Percentiles rank a stretch among this genome's conserved stretches.
phyloP scores from a whole-genome alignment of 2,888 invertebrate species.

The Cephus pulcher region DNA sequence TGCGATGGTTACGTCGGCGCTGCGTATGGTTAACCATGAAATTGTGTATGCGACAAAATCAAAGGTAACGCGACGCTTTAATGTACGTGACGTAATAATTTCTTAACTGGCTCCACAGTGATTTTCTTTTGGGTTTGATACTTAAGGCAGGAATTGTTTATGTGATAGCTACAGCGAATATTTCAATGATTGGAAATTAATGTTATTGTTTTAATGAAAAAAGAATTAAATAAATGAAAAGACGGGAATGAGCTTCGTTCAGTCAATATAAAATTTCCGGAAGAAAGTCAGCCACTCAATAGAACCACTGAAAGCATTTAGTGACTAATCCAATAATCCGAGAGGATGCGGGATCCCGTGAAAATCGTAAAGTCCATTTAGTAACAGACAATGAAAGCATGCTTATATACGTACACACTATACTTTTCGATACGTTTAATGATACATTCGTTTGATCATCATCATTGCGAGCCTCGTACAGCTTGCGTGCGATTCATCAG shows the following conservation, averaged over 20 bases:
- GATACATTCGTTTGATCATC: conserved; percentile 10
- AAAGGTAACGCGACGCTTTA: neutral
- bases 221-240: neutral
- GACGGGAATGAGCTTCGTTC: neutral
- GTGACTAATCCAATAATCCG: conserved; percentile 36
- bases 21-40: neutral
- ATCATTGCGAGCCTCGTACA: conserved; percentile 15
- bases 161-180: neutral
- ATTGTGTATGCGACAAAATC: neutral
- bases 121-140: neutral
- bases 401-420: neutral
- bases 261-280: neutral
- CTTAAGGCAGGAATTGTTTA: neutral
- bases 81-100: neutral
- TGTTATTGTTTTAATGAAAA: neutral
- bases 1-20: neutral
- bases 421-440: neutral
- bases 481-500: conserved; percentile 30
- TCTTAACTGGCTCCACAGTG: neutral
- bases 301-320: neutral
- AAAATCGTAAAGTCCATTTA: conserved; percentile 8
- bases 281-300: neutral
- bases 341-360: neutral
- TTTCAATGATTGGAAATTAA: neutral
- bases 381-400: neutral